Evolutionary conservation across 2,888 invertebrate genomes (phyloP).

Genomic region (Sesia apiformis): DNA sequence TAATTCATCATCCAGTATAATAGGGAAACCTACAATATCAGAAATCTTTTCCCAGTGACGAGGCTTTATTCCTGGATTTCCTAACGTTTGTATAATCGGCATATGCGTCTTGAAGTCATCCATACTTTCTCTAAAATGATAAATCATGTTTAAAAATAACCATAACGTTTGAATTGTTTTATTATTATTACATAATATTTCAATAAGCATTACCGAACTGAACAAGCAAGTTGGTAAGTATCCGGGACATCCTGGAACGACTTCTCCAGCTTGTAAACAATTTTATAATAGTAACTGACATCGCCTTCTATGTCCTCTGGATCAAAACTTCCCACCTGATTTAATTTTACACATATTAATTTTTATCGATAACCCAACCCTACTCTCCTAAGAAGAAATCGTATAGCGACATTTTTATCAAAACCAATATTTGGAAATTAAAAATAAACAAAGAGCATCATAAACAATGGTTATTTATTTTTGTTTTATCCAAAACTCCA

Average conservation of each 20-base stretch:
- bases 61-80: slow-evolving; percentile 94
- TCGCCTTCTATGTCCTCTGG: slow-evolving; percentile 92
- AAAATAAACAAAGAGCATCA: too few relatives aligned
- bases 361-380: neutral
- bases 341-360: slow-evolving; percentile 15
- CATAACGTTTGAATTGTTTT: too few relatives aligned
- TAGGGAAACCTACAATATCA: slow-evolving; percentile 94
- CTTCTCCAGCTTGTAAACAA: slow-evolving; percentile 91
- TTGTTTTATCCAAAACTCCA: too few relatives aligned
- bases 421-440: neutral
- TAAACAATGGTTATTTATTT: too few relatives aligned
- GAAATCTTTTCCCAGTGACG: slow-evolving; percentile 97
- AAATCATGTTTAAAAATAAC: neutral
- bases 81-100: slow-evolving; percentile 94
- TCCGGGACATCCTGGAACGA: slow-evolving; percentile 84
- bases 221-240: slow-evolving; percentile 80
- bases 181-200: neutral
- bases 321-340: slow-evolving; percentile 85
- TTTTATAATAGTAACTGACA: slow-evolving; percentile 79
- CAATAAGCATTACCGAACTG: slow-evolving; percentile 50
- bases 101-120: slow-evolving; percentile 91
- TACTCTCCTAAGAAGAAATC: neutral
- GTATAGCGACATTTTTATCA: neutral
- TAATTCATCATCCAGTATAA: slow-evolving; percentile 86
- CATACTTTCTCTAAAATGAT: slow-evolving; percentile 75